A percentile compares a stretch with the other conserved stretches of the same genome.
phyloP scores from a whole-genome alignment of 2,113 vertebrate species.

The Dendrocopos noguchii region DNA sequence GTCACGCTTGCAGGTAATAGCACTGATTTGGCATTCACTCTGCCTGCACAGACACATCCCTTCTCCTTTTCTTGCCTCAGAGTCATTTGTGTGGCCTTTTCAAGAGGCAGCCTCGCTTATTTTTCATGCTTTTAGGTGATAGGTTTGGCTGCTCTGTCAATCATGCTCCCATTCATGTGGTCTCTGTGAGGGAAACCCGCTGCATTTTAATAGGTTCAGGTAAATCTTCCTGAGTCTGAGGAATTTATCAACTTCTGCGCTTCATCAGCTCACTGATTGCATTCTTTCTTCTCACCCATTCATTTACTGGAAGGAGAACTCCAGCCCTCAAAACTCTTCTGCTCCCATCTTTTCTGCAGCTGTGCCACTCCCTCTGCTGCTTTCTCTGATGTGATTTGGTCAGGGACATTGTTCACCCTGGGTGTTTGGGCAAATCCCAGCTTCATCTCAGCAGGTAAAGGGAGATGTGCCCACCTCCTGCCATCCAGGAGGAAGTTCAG shows the following conservation, averaged over 20 bases:
- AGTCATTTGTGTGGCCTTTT: neutral
- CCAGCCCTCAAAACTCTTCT: neutral
- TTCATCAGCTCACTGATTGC: conserved; percentile 11
- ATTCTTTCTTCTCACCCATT: neutral
- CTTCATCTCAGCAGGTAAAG: neutral
- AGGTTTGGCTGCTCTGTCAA: neutral
- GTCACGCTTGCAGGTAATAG: accelerated
- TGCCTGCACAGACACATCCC: neutral
- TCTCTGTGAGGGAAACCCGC: neutral
- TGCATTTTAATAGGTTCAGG: neutral
- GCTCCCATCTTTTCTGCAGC: neutral
- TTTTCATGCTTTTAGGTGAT: neutral
- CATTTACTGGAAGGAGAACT: neutral
- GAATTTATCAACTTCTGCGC: neutral
- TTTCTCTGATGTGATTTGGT: neutral
- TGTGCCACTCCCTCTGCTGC: neutral
- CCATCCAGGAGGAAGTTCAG: neutral
- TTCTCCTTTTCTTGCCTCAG: neutral
- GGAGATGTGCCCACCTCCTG: neutral
- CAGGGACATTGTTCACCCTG: neutral
- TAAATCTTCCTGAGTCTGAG: neutral
- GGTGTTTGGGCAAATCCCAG: neutral
- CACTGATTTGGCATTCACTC: neutral
- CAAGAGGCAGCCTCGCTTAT: neutral
- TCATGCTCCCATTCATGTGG: neutral